Evolutionary conservation across 2,888 invertebrate species (phyloP).

Genomic region (Strigamia maritima): DNA sequence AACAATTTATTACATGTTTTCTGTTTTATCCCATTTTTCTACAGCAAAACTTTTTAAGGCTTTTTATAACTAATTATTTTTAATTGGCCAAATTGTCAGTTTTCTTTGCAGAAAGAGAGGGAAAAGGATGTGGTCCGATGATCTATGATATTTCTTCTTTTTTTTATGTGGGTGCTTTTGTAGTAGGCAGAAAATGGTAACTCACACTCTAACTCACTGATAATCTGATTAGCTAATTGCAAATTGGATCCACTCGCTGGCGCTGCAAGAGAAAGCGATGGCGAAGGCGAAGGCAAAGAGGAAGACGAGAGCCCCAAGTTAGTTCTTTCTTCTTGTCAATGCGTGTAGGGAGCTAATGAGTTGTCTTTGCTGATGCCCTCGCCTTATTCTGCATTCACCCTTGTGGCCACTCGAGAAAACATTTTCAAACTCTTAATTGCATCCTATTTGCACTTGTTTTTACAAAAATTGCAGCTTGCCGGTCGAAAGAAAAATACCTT

Average conservation of each 20-base stretch:
- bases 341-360: constrained; percentile 16
- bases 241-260: constrained; percentile 28
- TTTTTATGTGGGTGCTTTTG: not conserved
- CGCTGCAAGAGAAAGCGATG: not conserved
- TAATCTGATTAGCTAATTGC: constrained; percentile 32
- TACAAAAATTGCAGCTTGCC: not conserved
- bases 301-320: constrained; percentile 25
- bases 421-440: not conserved
- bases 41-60: not conserved
- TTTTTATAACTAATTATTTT: not conserved
- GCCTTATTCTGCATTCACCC: not conserved
- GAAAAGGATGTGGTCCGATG: not conserved
- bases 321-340: constrained; percentile 15
- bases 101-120: not conserved
- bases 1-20: not conserved
- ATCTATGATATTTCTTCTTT: not conserved
- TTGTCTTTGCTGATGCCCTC: constrained; percentile 15
- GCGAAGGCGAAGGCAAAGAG: not conserved
- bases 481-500: not conserved
- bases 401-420: constrained; percentile 28
- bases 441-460: not conserved
- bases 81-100: not conserved
- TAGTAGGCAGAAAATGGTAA: constrained; percentile 3
- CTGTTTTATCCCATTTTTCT: not conserved
- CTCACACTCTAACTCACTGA: constrained; percentile 22